Evolutionary conservation across 2,797 vertebrate genomes (phyloP).

Genomic region (Spatula clypeata): DNA sequence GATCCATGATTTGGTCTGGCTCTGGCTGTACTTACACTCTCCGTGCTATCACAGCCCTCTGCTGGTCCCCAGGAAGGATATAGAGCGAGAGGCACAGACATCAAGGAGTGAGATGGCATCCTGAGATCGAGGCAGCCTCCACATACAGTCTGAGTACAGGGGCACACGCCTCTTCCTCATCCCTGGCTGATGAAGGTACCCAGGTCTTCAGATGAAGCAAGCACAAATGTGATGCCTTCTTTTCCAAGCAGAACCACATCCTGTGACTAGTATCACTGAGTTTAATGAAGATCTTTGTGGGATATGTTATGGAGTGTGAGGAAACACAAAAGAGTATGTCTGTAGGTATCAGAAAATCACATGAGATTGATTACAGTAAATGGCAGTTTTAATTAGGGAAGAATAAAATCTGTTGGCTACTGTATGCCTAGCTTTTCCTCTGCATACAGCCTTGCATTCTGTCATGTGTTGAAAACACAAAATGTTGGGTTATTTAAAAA

Average conservation of each 20-base stretch:
- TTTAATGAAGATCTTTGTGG: background rate
- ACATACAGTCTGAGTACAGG: background rate
- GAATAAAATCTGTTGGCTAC: background rate
- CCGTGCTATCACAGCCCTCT: rapidly evolving
- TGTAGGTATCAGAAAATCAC: background rate
- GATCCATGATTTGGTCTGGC: background rate
- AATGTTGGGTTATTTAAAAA: background rate
- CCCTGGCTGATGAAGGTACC: background rate
- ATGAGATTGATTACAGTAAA: background rate
- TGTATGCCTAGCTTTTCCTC: background rate
- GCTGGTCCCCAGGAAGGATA: background rate
- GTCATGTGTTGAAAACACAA: background rate
- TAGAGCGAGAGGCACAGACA: rapidly evolving
- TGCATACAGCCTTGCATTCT: background rate
- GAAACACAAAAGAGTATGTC: background rate
- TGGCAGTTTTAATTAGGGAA: background rate
- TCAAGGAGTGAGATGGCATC: background rate
- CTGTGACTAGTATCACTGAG: background rate
- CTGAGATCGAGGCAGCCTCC: rapidly evolving
- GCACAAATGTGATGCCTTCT: background rate
- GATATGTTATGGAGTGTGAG: background rate
- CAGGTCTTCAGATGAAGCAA: background rate
- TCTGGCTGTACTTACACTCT: background rate
- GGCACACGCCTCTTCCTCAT: rapidly evolving
- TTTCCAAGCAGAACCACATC: background rate